Evolutionary conservation across 2,888 invertebrate genomes (phyloP).

Genomic region (Gasteruption jaculator): DNA sequence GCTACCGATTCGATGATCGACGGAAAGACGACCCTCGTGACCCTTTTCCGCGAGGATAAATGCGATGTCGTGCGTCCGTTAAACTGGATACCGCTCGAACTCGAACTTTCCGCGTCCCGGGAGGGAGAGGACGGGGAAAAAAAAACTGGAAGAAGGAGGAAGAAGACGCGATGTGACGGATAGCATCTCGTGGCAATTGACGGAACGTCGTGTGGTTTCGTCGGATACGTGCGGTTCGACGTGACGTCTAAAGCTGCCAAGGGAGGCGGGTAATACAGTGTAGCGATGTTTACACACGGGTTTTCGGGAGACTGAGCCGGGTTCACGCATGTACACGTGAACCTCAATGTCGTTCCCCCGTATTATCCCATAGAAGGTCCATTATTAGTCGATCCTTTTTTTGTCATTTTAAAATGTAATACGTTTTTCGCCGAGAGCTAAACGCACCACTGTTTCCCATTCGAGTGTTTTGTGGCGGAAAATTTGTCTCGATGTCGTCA

Average conservation of each 20-base stretch:
- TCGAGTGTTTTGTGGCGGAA: slow-evolving; percentile 49
- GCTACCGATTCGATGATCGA: no score
- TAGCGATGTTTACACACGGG: slow-evolving; percentile 41
- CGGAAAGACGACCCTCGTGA: no score
- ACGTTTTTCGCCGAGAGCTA: slow-evolving; percentile 38
- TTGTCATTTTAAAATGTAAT: slow-evolving; percentile 49
- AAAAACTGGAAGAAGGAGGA: no score
- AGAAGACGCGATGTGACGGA: no score
- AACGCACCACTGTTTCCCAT: slow-evolving; percentile 37
- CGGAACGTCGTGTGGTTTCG: no score
- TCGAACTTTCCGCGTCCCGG: no score
- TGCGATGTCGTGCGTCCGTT: no score
- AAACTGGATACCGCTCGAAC: no score
- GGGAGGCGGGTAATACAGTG: slow-evolving; percentile 31
- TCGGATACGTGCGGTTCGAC: no score
- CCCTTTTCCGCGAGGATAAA: no score
- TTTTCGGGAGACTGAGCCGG: slow-evolving; percentile 42
- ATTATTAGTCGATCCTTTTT: slow-evolving; percentile 43
- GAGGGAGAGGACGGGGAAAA: no score
- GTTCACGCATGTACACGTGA: slow-evolving; percentile 15
- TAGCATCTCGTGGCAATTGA: background rate
- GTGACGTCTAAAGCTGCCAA: no score
- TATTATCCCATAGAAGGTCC: slow-evolving; percentile 39
- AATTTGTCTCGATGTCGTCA: slow-evolving; percentile 46
- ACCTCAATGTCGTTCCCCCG: slow-evolving; percentile 23